Evolutionary conservation across 2,888 invertebrate genomes (phyloP).

Genomic region (Heliconius ethilla): DNA sequence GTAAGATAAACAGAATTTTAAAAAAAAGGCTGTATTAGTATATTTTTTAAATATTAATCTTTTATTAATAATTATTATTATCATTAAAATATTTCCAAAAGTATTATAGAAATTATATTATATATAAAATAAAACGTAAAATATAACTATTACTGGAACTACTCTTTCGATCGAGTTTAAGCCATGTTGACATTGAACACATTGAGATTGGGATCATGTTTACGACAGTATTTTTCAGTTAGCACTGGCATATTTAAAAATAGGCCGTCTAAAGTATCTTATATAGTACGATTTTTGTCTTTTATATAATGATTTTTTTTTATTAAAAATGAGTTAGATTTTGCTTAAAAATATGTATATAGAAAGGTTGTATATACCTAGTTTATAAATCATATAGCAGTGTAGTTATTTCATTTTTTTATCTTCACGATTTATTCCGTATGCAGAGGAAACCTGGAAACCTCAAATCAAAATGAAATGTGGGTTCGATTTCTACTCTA

Average conservation of each 20-base stretch:
- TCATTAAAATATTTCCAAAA: too few relatives aligned
- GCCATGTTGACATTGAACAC: slow-evolving; percentile 40
- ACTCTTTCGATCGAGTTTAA: slow-evolving; percentile 37
- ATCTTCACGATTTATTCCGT: too few relatives aligned
- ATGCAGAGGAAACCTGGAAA: too few relatives aligned
- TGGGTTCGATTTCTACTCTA: too few relatives aligned
- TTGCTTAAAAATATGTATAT: background rate
- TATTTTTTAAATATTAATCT: too few relatives aligned
- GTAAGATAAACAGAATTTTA: too few relatives aligned
- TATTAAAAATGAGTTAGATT: background rate
- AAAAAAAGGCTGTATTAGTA: too few relatives aligned
- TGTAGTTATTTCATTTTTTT: background rate
- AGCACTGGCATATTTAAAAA: slow-evolving; percentile 66
- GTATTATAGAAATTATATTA: background rate
- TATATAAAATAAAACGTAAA: background rate
- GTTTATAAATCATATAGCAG: background rate
- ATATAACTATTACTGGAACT: slow-evolving; percentile 6
- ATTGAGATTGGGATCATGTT: slow-evolving; percentile 38
- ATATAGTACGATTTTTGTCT: slow-evolving; percentile 29
- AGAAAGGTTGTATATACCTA: background rate
- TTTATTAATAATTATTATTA: too few relatives aligned
- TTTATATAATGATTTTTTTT: background rate
- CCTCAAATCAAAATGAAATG: too few relatives aligned
- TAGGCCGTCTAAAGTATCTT: slow-evolving; percentile 59
- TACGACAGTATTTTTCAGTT: slow-evolving; percentile 52